Percentiles rank a stretch among this genome's conserved stretches.
Conservation (phyloP, 2,888 invertebrate genomes). For the Ennomos quercinarius region DNA sequence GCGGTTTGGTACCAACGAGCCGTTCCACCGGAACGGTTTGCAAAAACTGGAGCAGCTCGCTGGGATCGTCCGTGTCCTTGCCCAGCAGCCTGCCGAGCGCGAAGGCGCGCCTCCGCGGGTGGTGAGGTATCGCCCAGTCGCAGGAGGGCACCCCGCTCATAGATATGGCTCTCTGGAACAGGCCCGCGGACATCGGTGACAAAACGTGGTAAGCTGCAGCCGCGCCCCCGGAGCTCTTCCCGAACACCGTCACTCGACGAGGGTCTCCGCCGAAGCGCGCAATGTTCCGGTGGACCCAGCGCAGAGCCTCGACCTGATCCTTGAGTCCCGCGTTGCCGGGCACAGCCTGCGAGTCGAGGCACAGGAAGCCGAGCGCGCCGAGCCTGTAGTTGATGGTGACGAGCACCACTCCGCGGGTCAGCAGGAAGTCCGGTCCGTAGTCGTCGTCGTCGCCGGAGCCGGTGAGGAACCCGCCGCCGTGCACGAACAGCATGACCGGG, state of each 20-base stretch:
- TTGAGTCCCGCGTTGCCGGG: constrained; percentile 60
- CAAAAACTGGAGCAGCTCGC: constrained; percentile 11
- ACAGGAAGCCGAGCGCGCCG: constrained; percentile 54
- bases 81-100: constrained; percentile 16
- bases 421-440: constrained; percentile 63
- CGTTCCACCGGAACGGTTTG: constrained; percentile 35
- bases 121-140: constrained; percentile 16
- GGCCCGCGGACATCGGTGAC: constrained; percentile 57
- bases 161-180: constrained; percentile 52
- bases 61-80: constrained; percentile 13
- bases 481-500: constrained; percentile 62
- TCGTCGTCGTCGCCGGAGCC: constrained; percentile 52
- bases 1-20: constrained; percentile 46
- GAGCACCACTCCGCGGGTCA: constrained; percentile 53
- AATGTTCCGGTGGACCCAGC: constrained; percentile 56
- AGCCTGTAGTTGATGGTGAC: constrained; percentile 62
- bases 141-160: constrained; percentile 48
- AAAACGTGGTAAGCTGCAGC: constrained; percentile 48
- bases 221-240: constrained; percentile 57
- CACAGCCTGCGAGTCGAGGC: constrained; percentile 53
- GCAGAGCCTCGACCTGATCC: constrained; percentile 55
- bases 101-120: constrained; percentile 19
- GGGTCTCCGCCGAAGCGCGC: constrained; percentile 55
- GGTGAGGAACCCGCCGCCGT: constrained; percentile 57
- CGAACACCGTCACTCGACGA: constrained; percentile 56